Conservation (phyloP, 2,888 invertebrate species). For the Perizoma flavofasciatum region DNA sequence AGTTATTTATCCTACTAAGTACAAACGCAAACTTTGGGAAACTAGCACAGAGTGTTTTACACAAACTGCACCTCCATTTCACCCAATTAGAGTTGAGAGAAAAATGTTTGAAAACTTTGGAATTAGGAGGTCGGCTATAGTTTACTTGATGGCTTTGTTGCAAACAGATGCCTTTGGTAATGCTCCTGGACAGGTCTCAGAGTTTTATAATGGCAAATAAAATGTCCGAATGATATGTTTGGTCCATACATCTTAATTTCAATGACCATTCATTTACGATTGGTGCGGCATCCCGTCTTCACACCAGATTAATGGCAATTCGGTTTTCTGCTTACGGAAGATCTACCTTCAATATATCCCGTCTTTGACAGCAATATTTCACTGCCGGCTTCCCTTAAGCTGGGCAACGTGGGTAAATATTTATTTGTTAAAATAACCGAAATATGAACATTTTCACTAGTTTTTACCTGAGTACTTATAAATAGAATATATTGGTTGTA, state of each 20-base stretch:
- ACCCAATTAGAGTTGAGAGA: slow-evolving; percentile 58
- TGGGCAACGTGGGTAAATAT: slow-evolving; percentile 15
- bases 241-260: slow-evolving; percentile 72
- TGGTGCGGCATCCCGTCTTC: slow-evolving; percentile 55
- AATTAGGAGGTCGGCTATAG: slow-evolving; percentile 52
- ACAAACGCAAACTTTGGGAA: slow-evolving; percentile 31
- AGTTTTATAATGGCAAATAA: slow-evolving; percentile 51
- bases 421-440: neutral
- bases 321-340: slow-evolving; percentile 58
- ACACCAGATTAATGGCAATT: slow-evolving; percentile 63
- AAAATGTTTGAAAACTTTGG: slow-evolving; percentile 56
- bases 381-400: slow-evolving; percentile 11
- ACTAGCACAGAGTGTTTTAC: slow-evolving; percentile 28
- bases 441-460: neutral
- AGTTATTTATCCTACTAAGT: slow-evolving; percentile 33
- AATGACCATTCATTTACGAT: slow-evolving; percentile 73
- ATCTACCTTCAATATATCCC: slow-evolving; percentile 42
- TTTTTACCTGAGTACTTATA: neutral
- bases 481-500: no score
- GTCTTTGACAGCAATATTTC: slow-evolving; percentile 41
- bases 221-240: slow-evolving; percentile 68
- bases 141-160: slow-evolving; percentile 44
- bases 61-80: slow-evolving; percentile 50
- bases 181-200: slow-evolving; percentile 46
- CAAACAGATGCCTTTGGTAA: slow-evolving; percentile 57